phyloP scores from a whole-genome alignment of 37 sponge, comb jelly and placozoan species.

The Ianthella basta region DNA sequence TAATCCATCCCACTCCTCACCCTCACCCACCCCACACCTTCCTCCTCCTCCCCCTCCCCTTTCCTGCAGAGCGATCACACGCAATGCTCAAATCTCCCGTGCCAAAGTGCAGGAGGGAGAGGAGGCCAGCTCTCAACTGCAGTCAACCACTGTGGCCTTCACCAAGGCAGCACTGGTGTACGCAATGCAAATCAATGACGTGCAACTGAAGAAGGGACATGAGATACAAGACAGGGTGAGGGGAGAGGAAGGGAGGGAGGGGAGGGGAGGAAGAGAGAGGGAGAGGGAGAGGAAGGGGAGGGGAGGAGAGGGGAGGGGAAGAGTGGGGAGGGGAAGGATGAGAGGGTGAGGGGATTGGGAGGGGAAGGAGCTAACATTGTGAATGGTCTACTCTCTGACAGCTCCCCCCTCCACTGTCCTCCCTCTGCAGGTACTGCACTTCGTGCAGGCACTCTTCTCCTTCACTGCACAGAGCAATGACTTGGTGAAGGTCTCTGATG shows the following conservation, averaged over 20 bases:
- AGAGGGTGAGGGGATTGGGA: neutral
- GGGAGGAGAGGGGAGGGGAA: neutral
- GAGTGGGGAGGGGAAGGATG: conserved; percentile 8
- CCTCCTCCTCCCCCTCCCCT: neutral
- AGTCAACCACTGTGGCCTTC: neutral
- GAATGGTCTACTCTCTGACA: neutral
- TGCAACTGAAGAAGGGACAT: conserved; percentile 21
- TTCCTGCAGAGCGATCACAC: neutral
- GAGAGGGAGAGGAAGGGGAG: neutral
- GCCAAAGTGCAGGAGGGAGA: neutral
- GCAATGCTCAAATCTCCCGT: conserved; percentile 6
- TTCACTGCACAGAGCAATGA: conserved; percentile 78
- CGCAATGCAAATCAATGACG: conserved; percentile 13
- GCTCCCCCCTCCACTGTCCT: neutral
- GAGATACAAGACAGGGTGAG: conserved; percentile 9
- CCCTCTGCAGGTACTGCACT: conserved; percentile 56
- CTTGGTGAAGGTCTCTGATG: conserved; percentile 50
- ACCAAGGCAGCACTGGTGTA: conserved; percentile 21
- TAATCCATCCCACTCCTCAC: neutral
- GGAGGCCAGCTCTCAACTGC: neutral
- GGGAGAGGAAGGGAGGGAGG: neutral
- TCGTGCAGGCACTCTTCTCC: conserved; percentile 56
- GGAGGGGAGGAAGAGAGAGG: neutral
- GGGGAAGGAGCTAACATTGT: neutral
- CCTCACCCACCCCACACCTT: neutral